Percentiles rank a stretch among this genome's conserved stretches.
These are phyloP conservation scores for Morus bassanus DNA, from an alignment of 2,797 vertebrate species.

Conservation along the genomic window DNA sequence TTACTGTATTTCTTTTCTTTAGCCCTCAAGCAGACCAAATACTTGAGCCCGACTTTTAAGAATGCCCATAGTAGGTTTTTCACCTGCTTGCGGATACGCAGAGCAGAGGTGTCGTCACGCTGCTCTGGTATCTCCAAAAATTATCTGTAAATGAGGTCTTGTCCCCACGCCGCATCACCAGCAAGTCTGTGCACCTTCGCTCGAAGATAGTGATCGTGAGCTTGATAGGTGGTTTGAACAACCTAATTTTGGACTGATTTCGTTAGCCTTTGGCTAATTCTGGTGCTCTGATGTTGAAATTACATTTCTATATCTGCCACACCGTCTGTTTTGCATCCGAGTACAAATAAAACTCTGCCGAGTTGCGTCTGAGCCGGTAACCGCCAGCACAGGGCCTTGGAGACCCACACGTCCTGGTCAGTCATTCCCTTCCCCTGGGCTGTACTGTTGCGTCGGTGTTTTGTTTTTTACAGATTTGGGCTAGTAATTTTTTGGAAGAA, in stretches of 20 bases:
- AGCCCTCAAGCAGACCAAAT: background rate
- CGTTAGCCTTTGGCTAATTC: background rate
- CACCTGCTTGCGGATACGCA: background rate
- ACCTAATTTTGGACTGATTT: background rate
- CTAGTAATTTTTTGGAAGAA: background rate
- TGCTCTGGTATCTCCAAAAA: background rate
- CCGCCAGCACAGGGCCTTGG: background rate
- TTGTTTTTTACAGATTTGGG: background rate
- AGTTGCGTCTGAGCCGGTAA: background rate
- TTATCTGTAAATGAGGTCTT: background rate
- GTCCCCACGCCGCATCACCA: background rate
- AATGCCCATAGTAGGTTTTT: background rate
- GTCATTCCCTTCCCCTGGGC: background rate
- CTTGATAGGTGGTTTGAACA: fast-evolving
- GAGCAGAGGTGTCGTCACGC: background rate
- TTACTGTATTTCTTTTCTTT: background rate
- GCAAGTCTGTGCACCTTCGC: background rate
- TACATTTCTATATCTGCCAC: background rate
- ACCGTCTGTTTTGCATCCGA: background rate
- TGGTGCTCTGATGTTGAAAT: background rate
- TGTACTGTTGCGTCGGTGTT: fast-evolving
- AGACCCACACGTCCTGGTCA: background rate
- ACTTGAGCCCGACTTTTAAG: background rate
- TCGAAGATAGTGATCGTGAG: background rate
- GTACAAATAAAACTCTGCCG: background rate